These are phyloP conservation scores for Heliconius hewitsoni DNA, from an alignment of 1,140 invertebrate genomes.

Conservation along the genomic window DNA sequence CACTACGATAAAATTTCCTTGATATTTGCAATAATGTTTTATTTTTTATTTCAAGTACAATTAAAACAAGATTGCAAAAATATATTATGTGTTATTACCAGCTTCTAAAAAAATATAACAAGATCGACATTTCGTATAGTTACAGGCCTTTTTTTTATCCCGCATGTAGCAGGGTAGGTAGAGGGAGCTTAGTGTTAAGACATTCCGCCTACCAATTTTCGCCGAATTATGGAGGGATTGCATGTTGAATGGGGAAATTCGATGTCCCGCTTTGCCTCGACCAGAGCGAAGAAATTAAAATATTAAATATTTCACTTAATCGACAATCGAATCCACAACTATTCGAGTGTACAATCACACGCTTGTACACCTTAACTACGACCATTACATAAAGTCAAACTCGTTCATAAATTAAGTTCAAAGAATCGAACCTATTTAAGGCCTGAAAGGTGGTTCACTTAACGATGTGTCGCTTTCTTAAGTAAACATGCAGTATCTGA, in stretches of 20 bases:
- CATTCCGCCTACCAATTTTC: too few species aligned
- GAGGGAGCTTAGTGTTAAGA: too few species aligned
- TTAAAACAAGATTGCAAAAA: background rate
- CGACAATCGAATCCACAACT: too few species aligned
- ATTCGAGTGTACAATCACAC: too few species aligned
- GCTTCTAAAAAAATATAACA: background rate
- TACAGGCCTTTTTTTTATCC: background rate
- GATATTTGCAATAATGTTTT: background rate
- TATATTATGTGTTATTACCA: background rate
- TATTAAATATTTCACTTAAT: too few species aligned
- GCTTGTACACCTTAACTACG: too few species aligned
- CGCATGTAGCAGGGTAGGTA: too few species aligned
- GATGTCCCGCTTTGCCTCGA: too few species aligned
- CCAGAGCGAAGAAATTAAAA: too few species aligned
- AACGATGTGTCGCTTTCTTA: conserved; percentile 41
- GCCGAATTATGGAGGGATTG: too few species aligned
- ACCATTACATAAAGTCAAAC: too few species aligned
- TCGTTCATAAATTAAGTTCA: background rate
- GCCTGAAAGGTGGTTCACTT: conserved; percentile 38
- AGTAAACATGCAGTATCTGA: conserved; percentile 41
- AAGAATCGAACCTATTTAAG: background rate
- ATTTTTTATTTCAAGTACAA: background rate
- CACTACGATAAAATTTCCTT: background rate
- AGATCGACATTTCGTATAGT: background rate
- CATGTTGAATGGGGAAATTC: too few species aligned